Evolutionary conservation across 2,888 invertebrate genomes (phyloP).

Genomic region (Pterostichus madidus): DNA sequence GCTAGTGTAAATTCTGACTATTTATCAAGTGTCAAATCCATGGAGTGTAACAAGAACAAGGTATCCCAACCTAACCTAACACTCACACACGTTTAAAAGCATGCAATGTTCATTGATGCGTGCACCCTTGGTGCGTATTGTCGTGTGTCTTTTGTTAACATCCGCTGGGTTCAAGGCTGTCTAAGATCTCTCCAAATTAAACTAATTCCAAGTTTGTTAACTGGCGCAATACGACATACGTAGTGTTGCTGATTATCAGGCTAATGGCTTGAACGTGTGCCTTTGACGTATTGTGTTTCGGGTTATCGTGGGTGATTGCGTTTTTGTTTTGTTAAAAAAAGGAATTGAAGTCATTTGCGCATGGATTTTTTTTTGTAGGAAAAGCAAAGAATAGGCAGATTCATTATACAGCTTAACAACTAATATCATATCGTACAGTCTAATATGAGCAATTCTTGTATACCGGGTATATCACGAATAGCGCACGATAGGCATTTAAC

Average conservation of each 20-base stretch:
- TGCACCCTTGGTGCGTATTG: conserved; percentile 33
- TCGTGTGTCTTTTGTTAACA: conserved; percentile 48
- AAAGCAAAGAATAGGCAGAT: no score
- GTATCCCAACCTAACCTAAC: conserved; percentile 6
- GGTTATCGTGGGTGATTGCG: conserved; percentile 6
- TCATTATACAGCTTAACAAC: no score
- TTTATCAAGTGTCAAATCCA: conserved; percentile 9
- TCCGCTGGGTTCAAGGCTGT: conserved; percentile 55
- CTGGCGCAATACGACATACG: conserved; percentile 30
- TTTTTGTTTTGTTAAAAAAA: neutral
- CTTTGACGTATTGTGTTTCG: conserved; percentile 27
- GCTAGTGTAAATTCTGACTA: neutral
- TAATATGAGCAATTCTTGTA: no score
- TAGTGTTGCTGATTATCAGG: conserved; percentile 9
- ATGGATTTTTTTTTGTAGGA: no score
- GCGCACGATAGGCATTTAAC: no score
- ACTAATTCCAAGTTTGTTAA: conserved; percentile 43
- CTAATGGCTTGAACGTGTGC: conserved; percentile 8
- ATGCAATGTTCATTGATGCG: conserved; percentile 24
- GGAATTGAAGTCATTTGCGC: neutral
- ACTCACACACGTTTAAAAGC: neutral
- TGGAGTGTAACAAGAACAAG: neutral
- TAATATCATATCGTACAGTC: no score
- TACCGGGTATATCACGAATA: no score
- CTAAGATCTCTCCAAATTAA: conserved; percentile 26